Conservation (phyloP, 1,140 invertebrate species). For the Maniola jurtina region DNA sequence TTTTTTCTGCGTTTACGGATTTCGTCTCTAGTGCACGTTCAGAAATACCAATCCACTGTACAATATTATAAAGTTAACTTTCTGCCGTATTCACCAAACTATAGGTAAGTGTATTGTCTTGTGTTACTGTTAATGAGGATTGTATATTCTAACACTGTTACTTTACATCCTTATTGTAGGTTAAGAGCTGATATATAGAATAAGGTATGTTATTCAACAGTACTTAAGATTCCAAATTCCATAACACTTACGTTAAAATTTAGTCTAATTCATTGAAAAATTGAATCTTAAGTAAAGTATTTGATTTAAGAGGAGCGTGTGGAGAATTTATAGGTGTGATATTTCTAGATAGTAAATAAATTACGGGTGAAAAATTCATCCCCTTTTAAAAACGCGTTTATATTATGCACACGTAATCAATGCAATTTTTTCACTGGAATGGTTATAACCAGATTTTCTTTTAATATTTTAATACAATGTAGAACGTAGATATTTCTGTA, state of each 20-base stretch:
- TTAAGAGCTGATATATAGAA: slow-evolving; percentile 23
- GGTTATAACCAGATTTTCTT: too few species aligned
- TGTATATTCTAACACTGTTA: slow-evolving; percentile 46
- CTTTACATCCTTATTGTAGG: slow-evolving; percentile 31
- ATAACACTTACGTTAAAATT: slow-evolving; percentile 21
- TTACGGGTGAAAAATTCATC: not conserved
- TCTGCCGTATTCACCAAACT: slow-evolving; percentile 75
- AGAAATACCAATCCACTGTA: slow-evolving; percentile 1
- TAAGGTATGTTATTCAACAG: slow-evolving; percentile 22
- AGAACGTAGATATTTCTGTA: not conserved
- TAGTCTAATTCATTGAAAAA: slow-evolving; percentile 16
- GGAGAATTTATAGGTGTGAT: slow-evolving; percentile 14
- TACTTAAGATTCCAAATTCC: slow-evolving; percentile 20
- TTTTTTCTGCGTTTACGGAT: not conserved
- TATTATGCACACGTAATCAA: slow-evolving; percentile 1
- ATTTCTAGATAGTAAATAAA: slow-evolving; percentile 12
- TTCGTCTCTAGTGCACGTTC: not conserved
- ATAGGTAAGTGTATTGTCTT: slow-evolving; percentile 76
- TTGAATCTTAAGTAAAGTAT: slow-evolving; percentile 26
- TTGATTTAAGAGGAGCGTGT: slow-evolving; percentile 17
- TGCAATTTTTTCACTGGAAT: not conserved
- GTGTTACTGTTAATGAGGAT: slow-evolving; percentile 72
- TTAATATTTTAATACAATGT: too few species aligned
- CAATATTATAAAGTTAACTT: slow-evolving; percentile 60
- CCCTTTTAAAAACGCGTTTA: not conserved